Evolutionary conservation across 2,888 invertebrate genomes (phyloP).

Genomic region (Caenorhabditis panamensis): DNA sequence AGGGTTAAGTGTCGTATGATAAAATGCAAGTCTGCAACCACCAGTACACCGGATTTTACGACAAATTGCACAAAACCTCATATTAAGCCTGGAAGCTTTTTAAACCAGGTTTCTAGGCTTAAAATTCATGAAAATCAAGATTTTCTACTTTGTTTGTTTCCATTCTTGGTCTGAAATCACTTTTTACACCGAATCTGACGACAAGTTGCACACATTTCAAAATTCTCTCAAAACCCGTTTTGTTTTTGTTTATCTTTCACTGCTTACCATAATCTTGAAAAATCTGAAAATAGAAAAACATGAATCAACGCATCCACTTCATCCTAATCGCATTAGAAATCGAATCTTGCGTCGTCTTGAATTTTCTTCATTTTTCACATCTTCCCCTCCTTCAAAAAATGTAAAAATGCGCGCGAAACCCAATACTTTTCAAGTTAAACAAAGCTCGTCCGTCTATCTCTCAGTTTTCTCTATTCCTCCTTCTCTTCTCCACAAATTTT

Average conservation of each 20-base stretch:
- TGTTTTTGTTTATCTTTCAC: not conserved
- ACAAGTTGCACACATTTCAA: not conserved
- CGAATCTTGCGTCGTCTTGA: not conserved
- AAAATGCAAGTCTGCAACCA: not conserved
- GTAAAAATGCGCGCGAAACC: not conserved
- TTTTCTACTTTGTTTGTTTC: too few species aligned
- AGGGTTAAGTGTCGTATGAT: not conserved
- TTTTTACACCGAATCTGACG: not conserved
- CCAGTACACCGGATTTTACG: not conserved
- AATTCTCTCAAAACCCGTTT: not conserved
- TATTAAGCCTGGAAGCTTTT: too few species aligned
- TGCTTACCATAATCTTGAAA: not conserved
- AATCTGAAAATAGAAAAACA: not conserved
- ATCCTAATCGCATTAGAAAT: not conserved
- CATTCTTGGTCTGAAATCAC: too few species aligned
- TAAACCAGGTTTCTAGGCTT: too few species aligned
- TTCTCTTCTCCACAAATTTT: not conserved
- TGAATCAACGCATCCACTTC: not conserved
- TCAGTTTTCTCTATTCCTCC: not conserved
- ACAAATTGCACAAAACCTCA: too few species aligned
- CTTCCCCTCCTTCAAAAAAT: constrained; percentile 4
- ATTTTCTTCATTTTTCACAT: not conserved
- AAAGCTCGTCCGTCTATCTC: not conserved
- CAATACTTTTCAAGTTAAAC: constrained; percentile 16
- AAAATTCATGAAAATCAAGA: too few species aligned